phyloP scores from a whole-genome alignment of 2,797 vertebrate genomes.

The Rhinogobio ventralis region DNA sequence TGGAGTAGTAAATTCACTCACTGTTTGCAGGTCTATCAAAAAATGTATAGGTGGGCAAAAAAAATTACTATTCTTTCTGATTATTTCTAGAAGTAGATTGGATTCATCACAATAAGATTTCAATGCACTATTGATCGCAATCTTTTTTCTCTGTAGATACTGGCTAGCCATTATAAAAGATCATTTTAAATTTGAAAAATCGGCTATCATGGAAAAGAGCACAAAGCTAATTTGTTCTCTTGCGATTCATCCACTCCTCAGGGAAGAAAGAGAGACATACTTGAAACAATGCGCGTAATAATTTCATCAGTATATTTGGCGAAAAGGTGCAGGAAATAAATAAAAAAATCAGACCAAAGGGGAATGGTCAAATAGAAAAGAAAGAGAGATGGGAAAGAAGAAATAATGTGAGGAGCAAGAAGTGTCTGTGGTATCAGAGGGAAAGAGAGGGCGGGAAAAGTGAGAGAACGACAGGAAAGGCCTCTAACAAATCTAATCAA shows the following conservation, averaged over 20 bases:
- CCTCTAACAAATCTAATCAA: constrained; percentile 43
- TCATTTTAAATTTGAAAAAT: not conserved
- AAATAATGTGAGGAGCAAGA: not conserved
- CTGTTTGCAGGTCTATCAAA: not conserved
- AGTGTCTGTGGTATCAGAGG: not conserved
- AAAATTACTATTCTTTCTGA: not conserved
- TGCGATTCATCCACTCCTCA: not conserved
- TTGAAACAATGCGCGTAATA: constrained; percentile 29
- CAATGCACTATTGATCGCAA: not conserved
- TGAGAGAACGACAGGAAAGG: constrained; percentile 18
- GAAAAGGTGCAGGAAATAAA: not conserved
- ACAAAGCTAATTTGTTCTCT: not conserved
- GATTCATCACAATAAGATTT: not conserved
- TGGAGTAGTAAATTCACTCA: not conserved
- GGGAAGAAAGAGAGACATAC: not conserved
- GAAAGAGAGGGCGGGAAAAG: constrained; percentile 12
- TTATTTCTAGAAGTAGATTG: not conserved
- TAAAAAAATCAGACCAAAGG: not conserved
- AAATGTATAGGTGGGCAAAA: not conserved
- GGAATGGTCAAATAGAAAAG: not conserved
- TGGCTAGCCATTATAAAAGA: not conserved
- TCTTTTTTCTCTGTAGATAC: not conserved
- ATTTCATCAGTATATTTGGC: constrained; percentile 7
- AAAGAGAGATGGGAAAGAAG: not conserved
- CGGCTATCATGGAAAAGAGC: not conserved